phyloP scores from a whole-genome alignment of 2,797 vertebrate species.

The Catostomus latipinnis region DNA sequence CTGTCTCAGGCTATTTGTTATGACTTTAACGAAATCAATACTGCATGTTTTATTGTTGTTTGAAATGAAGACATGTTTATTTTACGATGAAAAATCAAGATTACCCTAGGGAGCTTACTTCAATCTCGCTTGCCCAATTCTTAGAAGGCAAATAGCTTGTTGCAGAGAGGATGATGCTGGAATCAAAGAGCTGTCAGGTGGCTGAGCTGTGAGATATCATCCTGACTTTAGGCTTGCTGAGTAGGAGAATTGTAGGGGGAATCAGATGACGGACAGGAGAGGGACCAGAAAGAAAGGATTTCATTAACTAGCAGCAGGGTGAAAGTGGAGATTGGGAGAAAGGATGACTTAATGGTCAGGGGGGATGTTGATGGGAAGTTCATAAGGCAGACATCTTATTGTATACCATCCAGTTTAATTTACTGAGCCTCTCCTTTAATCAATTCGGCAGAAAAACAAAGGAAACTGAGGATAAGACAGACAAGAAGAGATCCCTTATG shows the following conservation, averaged over 20 bases:
- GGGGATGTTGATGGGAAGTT: conserved; percentile 20
- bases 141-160: conserved; percentile 36
- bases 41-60: conserved; percentile 42
- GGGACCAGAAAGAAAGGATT: conserved; percentile 45
- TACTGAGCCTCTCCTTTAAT: conserved; percentile 6
- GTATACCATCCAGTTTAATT: conserved; percentile 9
- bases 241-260: conserved; percentile 4
- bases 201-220: conserved; percentile 27
- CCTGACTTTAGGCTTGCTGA: conserved; percentile 34
- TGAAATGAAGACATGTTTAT: conserved; percentile 46
- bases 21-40: conserved; percentile 52
- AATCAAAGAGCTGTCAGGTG: conserved; percentile 49
- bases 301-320: conserved; percentile 37
- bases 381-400: conserved; percentile 13
- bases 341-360: background rate
- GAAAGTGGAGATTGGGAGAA: background rate
- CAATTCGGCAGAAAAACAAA: background rate
- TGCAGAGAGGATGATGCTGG: conserved; percentile 26
- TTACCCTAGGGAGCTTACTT: conserved; percentile 34
- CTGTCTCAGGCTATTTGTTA: conserved; percentile 43
- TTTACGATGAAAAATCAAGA: conserved; percentile 44
- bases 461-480: background rate
- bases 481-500: background rate
- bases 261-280: conserved; percentile 32
- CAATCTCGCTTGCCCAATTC: background rate